Percentiles rank a stretch among this genome's conserved stretches.
Evolutionary conservation across 1,140 invertebrate species (phyloP).

Genomic region (Epicauta chinensis): DNA sequence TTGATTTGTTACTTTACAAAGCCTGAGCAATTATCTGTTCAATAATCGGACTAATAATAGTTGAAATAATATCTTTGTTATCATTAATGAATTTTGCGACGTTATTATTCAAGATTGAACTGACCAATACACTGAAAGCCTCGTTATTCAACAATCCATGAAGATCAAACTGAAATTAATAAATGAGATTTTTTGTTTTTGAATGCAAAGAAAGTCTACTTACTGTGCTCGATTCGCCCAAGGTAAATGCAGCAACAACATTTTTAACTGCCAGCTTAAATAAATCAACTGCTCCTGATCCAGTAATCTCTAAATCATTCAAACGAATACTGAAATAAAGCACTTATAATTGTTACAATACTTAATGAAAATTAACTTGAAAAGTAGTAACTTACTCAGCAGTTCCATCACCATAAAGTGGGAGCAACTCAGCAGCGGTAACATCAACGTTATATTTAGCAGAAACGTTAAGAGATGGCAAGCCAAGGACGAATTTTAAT

Average conservation of each 20-base stretch:
- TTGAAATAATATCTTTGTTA: slow-evolving; percentile 4
- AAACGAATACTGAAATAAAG: slow-evolving; percentile 4
- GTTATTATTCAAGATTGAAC: not conserved
- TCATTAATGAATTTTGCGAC: slow-evolving; percentile 4
- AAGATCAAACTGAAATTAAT: slow-evolving; percentile 7
- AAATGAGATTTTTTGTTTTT: not conserved
- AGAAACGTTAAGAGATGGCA: not conserved
- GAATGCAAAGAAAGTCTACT: no score
- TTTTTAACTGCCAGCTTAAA: not conserved
- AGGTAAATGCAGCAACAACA: not conserved
- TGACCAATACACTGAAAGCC: slow-evolving; percentile 4
- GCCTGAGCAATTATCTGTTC: no score
- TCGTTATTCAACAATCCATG: slow-evolving; percentile 3
- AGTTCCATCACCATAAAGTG: slow-evolving; percentile 3
- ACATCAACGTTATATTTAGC: slow-evolving; percentile 1
- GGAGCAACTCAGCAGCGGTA: not conserved
- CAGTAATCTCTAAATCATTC: not conserved
- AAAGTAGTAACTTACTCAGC: slow-evolving; percentile 2
- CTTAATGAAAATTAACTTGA: not conserved
- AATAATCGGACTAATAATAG: slow-evolving; percentile 6
- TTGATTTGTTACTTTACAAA: no score
- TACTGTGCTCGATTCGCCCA: not conserved
- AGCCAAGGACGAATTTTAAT: not conserved
- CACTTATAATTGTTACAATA: not conserved
- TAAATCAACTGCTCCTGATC: not conserved